These are phyloP conservation scores for Heteromurus nitidus DNA, from an alignment of 2,888 invertebrate species.

Conservation along the genomic window DNA sequence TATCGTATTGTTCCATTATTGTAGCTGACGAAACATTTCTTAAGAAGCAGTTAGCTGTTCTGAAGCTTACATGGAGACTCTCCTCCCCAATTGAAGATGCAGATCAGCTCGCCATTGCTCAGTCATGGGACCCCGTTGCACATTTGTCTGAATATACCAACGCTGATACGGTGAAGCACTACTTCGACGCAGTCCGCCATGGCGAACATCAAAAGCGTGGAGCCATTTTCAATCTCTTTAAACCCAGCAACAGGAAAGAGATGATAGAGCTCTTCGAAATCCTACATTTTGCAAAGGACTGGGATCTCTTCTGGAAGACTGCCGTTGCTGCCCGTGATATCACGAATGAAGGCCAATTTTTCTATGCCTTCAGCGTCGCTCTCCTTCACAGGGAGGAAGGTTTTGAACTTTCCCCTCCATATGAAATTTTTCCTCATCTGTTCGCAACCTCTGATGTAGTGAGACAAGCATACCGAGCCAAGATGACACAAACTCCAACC, in stretches of 20 bases:
- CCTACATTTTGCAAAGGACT: slow-evolving; percentile 83
- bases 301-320: slow-evolving; percentile 82
- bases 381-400: slow-evolving; percentile 76
- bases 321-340: slow-evolving; percentile 81
- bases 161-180: slow-evolving; percentile 48
- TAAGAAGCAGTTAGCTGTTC: slow-evolving; percentile 65
- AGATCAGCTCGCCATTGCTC: slow-evolving; percentile 61
- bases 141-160: slow-evolving; percentile 65
- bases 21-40: slow-evolving; percentile 52
- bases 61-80: slow-evolving; percentile 69
- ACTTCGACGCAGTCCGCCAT: slow-evolving; percentile 58
- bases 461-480: slow-evolving; percentile 76
- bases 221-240: slow-evolving; percentile 80
- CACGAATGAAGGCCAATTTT: slow-evolving; percentile 81
- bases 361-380: slow-evolving; percentile 80
- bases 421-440: slow-evolving; percentile 82
- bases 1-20: background rate
- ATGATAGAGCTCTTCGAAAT: slow-evolving; percentile 81
- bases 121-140: slow-evolving; percentile 63
- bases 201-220: slow-evolving; percentile 74
- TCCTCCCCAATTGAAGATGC: slow-evolving; percentile 63
- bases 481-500: slow-evolving; percentile 71
- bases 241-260: slow-evolving; percentile 80
- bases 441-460: slow-evolving; percentile 81
- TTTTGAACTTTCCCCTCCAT: slow-evolving; percentile 80